Evolutionary conservation across 2,888 invertebrate genomes (phyloP), one percentile per base, ranked within the genome.

Genomic region (Chrysopilus asiliformis): DNA sequence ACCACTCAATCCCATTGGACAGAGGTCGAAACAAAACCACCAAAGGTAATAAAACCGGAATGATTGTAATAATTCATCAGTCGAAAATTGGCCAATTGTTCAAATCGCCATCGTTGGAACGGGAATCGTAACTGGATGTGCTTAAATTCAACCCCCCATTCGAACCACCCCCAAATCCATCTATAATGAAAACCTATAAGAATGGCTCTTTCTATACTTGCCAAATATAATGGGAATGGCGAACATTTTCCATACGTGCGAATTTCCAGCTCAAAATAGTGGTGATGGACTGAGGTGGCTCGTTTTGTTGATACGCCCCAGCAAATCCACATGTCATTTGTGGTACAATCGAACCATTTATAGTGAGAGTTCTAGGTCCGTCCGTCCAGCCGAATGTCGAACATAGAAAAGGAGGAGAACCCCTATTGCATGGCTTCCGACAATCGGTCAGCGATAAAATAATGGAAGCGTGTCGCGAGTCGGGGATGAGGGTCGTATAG

Each of bases 21-120:
- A 16, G 18, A 6, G 9, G 10, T 19, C 5, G 19, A 19, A 25
- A 47, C 45, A 48, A 48, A 47, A 44, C 48, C 47, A 42, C 47
- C 38, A 44, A 41, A 43, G 47, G 49, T 47, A 49, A 47, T 47
- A 47, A 49, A 49, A 49, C 44, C 42, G 46, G 42, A 45, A 47
- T 45, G 44, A 45, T 42, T 44, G 45, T 42, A 46, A 49, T 49
- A 49, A 49, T 45, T 49, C 49, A 49, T 49, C 47, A 43, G 44
- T 39, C 40, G 40, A 29, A 45, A 46, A 48, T 45, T 46, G 45
- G 45, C 43, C 49, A 47, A 47, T 49, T 47, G 49, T 46, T 42
- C 39, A 34, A 35, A 38, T 38, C 38, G 35, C 39, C 42, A n/a
- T n/a, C n/a, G n/a, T n/a, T n/a, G n/a, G n/a, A n/a, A n/a, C n/a